Base-by-base conservation (phyloP, 92 coral and sea anemone species). In the Phenganax marumi region DNA sequence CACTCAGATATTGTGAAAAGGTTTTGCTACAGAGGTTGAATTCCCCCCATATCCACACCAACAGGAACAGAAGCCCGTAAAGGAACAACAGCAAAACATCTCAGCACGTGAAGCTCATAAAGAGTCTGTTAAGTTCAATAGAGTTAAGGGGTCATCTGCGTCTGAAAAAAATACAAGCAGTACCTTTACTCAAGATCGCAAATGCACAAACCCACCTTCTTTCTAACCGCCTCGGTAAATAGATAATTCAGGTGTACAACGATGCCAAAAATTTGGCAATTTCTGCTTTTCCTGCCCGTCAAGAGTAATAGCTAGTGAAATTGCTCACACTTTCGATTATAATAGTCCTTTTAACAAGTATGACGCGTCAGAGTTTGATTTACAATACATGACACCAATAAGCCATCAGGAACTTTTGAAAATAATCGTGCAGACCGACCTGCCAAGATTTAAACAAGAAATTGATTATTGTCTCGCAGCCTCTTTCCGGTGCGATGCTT, bases 401-500 rank as follows among this genome's bases (percentile, higher is more conserved):
- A 53, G 63, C 22, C 64, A 52, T 21, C 80, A 75, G 80, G 43
- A 75, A 75, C 80, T 75, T 75, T 53, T 75, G 65, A 52, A 53
- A 13, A 75, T 53, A 2, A 75, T 75, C 43, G 80, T 75, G 80
- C 65, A 1, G 63, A n/a, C 80, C 17, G 80, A 75, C 65, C 53
- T 75, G 12, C 63, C 65, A 54, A 75, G 80, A 75, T 52, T 75
- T 53, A 75, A 52, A 53, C 6, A 75, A 54, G 64, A 75, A 75
- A 75, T 75, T 24, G 79, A 75, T 19, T 48, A 53, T 17, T 75
- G 80, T 49, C 49, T 75, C 4, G 65, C 80, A 19, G 80, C 80
- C 47, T 74, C 80, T 52, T 74, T 74, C 64, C 64, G 80, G 0
- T 52, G 80, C 25, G 80, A 74, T 74, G 80, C 80, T 52, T 74